Percentiles rank a stretch among this genome's conserved stretches.
Conservation (phyloP, 64 coral and sea anemone species). For the Stichodactyla mertensii region DNA sequence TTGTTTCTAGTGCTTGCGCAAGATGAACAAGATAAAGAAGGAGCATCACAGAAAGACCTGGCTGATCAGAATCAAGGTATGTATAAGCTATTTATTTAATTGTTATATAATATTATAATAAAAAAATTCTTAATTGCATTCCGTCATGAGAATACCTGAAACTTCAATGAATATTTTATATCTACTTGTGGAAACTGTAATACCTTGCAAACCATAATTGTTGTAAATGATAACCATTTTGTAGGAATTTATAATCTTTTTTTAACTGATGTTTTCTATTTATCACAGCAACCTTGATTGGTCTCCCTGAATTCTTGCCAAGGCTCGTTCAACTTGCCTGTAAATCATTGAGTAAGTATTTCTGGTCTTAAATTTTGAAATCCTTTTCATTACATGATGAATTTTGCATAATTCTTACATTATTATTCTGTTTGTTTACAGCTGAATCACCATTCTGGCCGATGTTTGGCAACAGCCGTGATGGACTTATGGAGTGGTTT, state of each 20-base stretch:
- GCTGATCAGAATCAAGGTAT: constrained; percentile 93
- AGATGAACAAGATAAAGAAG: constrained; percentile 77
- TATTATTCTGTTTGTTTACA: constrained; percentile 27
- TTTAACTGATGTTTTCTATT: neutral
- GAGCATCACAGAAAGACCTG: constrained; percentile 65
- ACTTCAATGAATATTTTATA: too few relatives aligned
- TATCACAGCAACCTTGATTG: constrained; percentile 60
- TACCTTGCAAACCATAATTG: too few relatives aligned
- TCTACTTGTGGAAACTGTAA: too few relatives aligned
- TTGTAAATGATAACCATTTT: neutral
- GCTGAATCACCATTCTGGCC: constrained; percentile 47
- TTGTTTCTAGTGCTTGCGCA: constrained; percentile 64
- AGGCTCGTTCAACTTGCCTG: constrained; percentile 75
- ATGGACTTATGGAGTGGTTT: constrained; percentile 65
- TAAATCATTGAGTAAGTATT: constrained; percentile 69
- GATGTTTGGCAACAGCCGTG: constrained; percentile 31
- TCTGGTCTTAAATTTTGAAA: neutral
- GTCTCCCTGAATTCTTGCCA: constrained; percentile 71
- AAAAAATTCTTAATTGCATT: too few relatives aligned
- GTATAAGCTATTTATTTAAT: too few relatives aligned
- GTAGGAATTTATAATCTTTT: neutral
- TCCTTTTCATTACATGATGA: neutral
- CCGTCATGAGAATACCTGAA: too few relatives aligned
- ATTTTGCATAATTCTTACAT: constrained; percentile 1
- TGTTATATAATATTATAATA: too few relatives aligned